Percentiles rank a stretch among this genome's conserved stretches.
Evolutionary conservation across 2,797 vertebrate species (phyloP).

Genomic region (Tadarida brasiliensis): DNA sequence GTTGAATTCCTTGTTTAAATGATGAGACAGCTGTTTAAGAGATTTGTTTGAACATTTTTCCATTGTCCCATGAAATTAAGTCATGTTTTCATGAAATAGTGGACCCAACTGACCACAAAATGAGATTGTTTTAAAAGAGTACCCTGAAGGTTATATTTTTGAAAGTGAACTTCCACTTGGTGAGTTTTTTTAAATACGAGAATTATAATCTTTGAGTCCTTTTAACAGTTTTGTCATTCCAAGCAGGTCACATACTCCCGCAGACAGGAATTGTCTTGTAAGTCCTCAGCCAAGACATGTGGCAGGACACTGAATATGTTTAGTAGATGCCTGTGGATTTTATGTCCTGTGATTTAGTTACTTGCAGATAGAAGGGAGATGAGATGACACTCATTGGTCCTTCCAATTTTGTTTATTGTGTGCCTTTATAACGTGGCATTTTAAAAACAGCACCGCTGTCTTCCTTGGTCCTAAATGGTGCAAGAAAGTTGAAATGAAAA

Average conservation of each 20-base stretch:
- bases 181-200: not conserved
- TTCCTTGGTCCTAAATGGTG: not conserved
- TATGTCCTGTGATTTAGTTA: not conserved
- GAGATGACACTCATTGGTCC: not conserved
- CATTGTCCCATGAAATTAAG: not conserved
- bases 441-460: not conserved
- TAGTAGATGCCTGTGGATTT: not conserved
- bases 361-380: not conserved
- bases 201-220: not conserved
- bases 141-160: not conserved
- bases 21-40: not conserved
- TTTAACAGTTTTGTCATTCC: not conserved
- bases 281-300: accelerated
- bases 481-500: not conserved
- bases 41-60: not conserved
- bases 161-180: not conserved
- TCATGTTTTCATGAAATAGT: not conserved
- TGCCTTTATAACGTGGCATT: not conserved
- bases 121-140: not conserved
- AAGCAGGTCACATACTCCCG: not conserved
- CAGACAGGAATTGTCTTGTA: not conserved
- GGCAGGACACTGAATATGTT: not conserved
- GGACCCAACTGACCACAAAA: not conserved
- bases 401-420: not conserved
- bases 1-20: not conserved